A percentile compares a stretch with the other conserved stretches of the same genome.
Conservation (phyloP, 2,888 invertebrate species). For the Melanostoma mellinum region DNA sequence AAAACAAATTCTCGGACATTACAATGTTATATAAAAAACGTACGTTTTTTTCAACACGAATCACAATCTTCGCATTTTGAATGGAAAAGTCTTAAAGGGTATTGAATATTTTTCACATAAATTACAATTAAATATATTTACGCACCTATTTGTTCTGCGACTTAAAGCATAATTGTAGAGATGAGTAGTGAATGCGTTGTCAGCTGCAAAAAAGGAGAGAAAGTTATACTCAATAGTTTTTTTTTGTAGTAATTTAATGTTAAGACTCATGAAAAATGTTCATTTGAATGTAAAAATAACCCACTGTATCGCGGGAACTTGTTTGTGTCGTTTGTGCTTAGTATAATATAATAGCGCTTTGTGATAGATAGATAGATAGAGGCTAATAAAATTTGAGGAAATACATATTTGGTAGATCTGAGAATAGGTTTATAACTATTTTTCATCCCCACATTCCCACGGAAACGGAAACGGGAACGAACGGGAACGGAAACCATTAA, state of each 20-base stretch:
- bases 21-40: not conserved
- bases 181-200: not conserved
- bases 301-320: too few relatives aligned
- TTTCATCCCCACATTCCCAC: too few relatives aligned
- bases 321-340: too few relatives aligned
- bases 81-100: not conserved
- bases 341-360: too few relatives aligned
- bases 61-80: not conserved
- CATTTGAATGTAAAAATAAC: too few relatives aligned
- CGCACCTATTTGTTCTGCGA: not conserved
- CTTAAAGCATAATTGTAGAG: conserved; percentile 1
- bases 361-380: too few relatives aligned
- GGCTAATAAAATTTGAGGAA: too few relatives aligned
- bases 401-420: too few relatives aligned
- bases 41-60: not conserved
- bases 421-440: too few relatives aligned
- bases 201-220: conserved; percentile 4
- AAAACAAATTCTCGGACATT: not conserved
- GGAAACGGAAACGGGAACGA: too few relatives aligned
- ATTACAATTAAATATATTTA: not conserved
- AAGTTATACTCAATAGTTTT: not conserved
- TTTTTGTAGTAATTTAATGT: not conserved
- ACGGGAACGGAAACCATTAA: too few relatives aligned
- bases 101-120: not conserved
- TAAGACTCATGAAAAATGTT: too few relatives aligned